Base-by-base conservation (phyloP, 35 echinoderm and acorn worm species). In the Apostichopus californicus region DNA sequence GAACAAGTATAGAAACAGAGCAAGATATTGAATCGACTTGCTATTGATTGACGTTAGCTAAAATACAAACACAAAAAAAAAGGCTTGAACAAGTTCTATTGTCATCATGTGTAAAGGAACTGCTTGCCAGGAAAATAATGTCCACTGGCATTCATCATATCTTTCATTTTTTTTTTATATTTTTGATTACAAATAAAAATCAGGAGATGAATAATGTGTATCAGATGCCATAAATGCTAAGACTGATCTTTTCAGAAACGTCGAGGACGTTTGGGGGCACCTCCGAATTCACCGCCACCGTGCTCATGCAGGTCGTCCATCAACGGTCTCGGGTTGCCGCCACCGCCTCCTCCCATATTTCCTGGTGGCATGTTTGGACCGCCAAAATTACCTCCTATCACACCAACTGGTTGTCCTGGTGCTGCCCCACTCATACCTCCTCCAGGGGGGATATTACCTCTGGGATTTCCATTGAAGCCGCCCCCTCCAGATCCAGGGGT, bases 341-440 rank as follows among this genome's bases (percentile, higher is more conserved):
- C 81, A 12, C 15, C 55, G 81, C 81, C 81, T n/a, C 15, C 55
- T 85, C 81, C 81, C 15, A 85, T n/a, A 9, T n/a, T 85, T 85
- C 81, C 81, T 9, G 54, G 81, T 10, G 80, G 80, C 55, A 85
- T 85, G 52, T 18, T 85, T 85, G 57, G 81, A 58, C 81, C 81
- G 14, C 81, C 81, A 58, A 85, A 85, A 52, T 85, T 85, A 52
- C 81, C 56, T 85, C 81, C 81, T 85, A 85, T 59, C 3, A 17
- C 81, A 85, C 81, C 81, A 58, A 85, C 81, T 85, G 55, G 81
- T 58, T 85, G 81, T 58, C 81, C 81, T 20, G 81, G 81, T 15
- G 81, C 57, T 58, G 81, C 81, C 55, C 81, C 81, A 58, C 81
- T 59, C 52, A 85, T 85, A 14, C 56, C 56, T 85, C 56, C 56